Base-by-base conservation (phyloP, 1,140 invertebrate species). In the Drosophila navojoa region DNA sequence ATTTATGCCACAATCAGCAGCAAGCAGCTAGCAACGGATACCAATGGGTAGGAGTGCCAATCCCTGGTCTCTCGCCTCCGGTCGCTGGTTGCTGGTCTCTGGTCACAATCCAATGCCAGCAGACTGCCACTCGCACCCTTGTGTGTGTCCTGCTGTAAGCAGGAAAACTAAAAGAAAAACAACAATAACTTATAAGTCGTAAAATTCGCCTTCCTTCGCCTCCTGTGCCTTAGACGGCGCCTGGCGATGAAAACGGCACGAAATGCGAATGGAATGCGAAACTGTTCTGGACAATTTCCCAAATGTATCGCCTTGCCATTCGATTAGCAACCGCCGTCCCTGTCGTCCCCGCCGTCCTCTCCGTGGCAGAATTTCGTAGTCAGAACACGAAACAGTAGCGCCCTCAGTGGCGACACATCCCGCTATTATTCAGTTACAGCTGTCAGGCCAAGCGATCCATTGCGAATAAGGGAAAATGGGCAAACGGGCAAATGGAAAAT, bases 181-280 rank as follows among this genome's bases (percentile, higher is more conserved):
- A 74, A 85, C 89, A 77, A 89, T 90, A 89, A 91, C 90, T 90
- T 90, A 90, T 90, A 85, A 79, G 87, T 91, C 87, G 77, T 90
- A 89, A 90, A 79, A 84, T 6, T 32, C 32, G 32, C 32, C 6
- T 32, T 69, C 74, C 77, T 58, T 63, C 38, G 77, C 57, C 54
- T 49, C 57, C 54, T 49, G 67, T 69, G 70, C 58, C 74, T 71
- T 64, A 29, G 68, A 66, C 71, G 50, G 52, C 72, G 54, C 58
- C 40, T 16, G 61, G 35, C 70, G 76, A 76, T 82, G 71, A 82
- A 86, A 82, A 66, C 61, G 76, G 29, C 52, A 78, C 68, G 68
- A 78, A 72, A 76, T 44, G 61, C 62, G 72, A 79, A 89, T 84
- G 68, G 72, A 79, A 89, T 84, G 76, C 84, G 76, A 78, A 79